Percentiles rank a stretch among this genome's conserved stretches.
Evolutionary conservation across 2,888 invertebrate species (phyloP).

Genomic region (Lypha dubia): DNA sequence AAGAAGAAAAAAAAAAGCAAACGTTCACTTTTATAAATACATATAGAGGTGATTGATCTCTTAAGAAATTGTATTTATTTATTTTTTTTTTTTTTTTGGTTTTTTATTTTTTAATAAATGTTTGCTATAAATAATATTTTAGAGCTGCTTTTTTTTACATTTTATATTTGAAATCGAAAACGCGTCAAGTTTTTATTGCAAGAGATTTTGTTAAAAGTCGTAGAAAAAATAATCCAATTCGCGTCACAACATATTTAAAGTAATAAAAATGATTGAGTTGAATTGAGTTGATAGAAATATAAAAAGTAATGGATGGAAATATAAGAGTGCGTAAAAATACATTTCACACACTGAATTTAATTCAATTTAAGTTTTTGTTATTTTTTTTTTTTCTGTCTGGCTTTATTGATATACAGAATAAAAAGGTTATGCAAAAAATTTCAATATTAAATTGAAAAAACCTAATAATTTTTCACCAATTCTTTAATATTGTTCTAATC

Average conservation of each 20-base stretch:
- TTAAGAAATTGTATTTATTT: constrained; percentile 43
- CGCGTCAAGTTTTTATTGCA: neutral
- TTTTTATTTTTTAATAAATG: constrained; percentile 24
- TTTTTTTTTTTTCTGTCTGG: neutral
- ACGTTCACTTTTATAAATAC: constrained; percentile 37
- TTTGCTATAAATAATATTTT: neutral
- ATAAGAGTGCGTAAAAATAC: neutral
- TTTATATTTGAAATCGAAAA: neutral
- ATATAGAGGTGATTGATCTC: constrained; percentile 66
- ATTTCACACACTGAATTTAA: constrained; percentile 12
- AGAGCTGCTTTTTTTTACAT: neutral
- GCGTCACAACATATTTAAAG: constrained; percentile 54
- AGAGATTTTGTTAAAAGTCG: neutral
- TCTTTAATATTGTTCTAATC: neutral
- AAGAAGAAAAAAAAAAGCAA: constrained; percentile 39
- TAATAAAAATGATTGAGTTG: constrained; percentile 47
- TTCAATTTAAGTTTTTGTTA: constrained; percentile 15
- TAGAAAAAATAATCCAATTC: neutral
- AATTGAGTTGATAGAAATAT: constrained; percentile 47
- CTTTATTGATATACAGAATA: neutral
- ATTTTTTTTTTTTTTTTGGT: constrained; percentile 52
- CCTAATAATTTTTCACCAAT: neutral
- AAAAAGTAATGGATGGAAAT: constrained; percentile 6
- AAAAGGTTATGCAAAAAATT: neutral
- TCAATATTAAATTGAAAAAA: neutral